Evolutionary conservation across 2,888 invertebrate species (phyloP), one percentile per base, ranked within the genome.

Genomic region (Mesochorus sp.): DNA sequence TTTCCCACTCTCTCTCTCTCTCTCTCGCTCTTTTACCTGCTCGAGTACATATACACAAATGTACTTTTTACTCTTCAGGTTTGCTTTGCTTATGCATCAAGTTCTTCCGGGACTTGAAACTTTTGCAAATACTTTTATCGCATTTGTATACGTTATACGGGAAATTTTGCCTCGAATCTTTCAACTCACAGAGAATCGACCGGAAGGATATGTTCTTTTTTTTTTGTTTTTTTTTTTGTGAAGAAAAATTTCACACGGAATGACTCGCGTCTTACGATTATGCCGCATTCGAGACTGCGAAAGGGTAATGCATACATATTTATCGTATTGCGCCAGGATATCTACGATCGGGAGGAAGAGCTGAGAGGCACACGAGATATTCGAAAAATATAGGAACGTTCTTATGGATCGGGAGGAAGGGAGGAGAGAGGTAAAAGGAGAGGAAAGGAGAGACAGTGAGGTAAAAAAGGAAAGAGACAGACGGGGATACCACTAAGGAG

Each of bases 291-390:
- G 47, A 28, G 26, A 37, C 59, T 64, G 5, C 28, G 8, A 8
- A n/a, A 31, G 26, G 14, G 39, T 39, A 68, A 55, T 59, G 55
- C 75, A 75, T 74, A 44, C 71, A 75, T 74, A 71, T 77, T 77
- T 73, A 73, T 73, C 68, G 68, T 73, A 64, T 73, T 59, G 64
- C 26, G 24, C 49, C 42, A n/a, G n/a, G 76, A 61, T 51, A 44
- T 53, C 61, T 47, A 47, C 19, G 44, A 77, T 61, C 51, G 74
- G 64, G 68, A 67, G 59, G 55, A 66, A 78, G 55, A 75, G 71
- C 64, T 64, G 31, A 57, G 72, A 42, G 68, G 73, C 62, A 55
- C 66, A 42, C 57, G 44, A 71, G 66, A 37, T 74, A 51, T 37
- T 42, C 34, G 31, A 49, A 10, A 34, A 31, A 75, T 55, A 62